These are phyloP conservation scores for Megalops cyprinoides DNA, from an alignment of 2,797 vertebrate genomes.

Conservation along the genomic window DNA sequence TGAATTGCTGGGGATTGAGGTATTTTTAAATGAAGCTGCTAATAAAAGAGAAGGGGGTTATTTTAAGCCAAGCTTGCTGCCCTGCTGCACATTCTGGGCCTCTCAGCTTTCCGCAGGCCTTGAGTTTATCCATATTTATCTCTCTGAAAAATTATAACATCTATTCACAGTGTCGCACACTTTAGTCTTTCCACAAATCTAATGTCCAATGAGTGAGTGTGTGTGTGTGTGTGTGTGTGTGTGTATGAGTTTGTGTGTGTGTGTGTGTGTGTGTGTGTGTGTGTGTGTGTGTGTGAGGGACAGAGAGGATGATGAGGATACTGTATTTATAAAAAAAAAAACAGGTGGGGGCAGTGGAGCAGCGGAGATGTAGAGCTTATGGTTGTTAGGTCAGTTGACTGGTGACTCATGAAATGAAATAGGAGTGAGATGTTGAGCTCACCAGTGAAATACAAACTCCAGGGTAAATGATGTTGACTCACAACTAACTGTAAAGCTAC, in stretches of 20 bases:
- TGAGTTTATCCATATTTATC: slow-evolving; percentile 45
- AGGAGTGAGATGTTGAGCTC: slow-evolving; percentile 7
- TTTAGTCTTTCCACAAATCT: too few relatives aligned
- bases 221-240: too few relatives aligned
- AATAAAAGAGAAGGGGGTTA: slow-evolving; percentile 48
- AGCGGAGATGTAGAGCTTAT: not conserved
- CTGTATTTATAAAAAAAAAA: not conserved
- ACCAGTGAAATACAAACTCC: slow-evolving; percentile 3
- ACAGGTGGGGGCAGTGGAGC: too few relatives aligned
- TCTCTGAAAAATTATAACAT: not conserved
- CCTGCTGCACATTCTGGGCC: slow-evolving; percentile 49
- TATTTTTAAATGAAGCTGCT: slow-evolving; percentile 53
- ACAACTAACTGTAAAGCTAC: not conserved
- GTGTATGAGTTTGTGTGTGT: too few relatives aligned
- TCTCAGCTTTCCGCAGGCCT: slow-evolving; percentile 54
- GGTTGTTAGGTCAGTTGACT: not conserved
- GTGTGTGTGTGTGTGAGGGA: not conserved
- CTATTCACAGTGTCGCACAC: not conserved
- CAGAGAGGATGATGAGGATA: not conserved
- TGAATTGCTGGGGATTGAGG: slow-evolving; percentile 15
- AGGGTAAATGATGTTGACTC: not conserved
- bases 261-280: too few relatives aligned
- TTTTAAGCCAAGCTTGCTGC: slow-evolving; percentile 48
- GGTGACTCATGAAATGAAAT: slow-evolving; percentile 17
- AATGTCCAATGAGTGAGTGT: too few relatives aligned